A percentile compares a stretch with the other conserved stretches of the same genome.
phyloP scores from a whole-genome alignment of 2,113 vertebrate species.

The Porphyrio hochstetteri region DNA sequence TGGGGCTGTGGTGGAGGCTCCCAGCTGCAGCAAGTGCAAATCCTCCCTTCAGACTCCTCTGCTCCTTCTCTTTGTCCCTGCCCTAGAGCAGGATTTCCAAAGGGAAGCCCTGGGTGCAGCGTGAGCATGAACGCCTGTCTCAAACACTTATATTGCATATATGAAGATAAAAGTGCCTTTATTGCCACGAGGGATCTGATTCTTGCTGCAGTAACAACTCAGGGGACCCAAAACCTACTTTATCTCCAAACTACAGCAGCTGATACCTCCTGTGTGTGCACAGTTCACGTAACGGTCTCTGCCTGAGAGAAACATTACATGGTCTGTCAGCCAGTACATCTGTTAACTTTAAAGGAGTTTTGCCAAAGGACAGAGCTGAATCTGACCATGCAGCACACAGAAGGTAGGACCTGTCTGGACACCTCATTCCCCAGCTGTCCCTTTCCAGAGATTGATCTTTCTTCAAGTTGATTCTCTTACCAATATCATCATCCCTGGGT shows the following conservation, averaged over 20 bases:
- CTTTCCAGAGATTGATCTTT: neutral
- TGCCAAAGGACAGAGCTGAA: neutral
- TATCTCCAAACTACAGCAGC: neutral
- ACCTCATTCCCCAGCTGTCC: neutral
- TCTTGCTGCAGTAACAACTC: neutral
- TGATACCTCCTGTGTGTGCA: neutral
- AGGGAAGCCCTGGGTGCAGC: neutral
- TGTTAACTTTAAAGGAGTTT: neutral
- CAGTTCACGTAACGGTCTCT: neutral
- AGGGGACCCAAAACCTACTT: neutral
- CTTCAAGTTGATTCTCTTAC: neutral
- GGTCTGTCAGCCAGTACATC: neutral
- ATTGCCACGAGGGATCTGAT: neutral
- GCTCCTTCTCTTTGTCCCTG: neutral
- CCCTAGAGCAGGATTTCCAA: neutral
- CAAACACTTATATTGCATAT: neutral
- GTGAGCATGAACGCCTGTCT: fast-evolving
- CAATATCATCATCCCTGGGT: fast-evolving
- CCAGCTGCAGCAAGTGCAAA: neutral
- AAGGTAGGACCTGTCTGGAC: neutral
- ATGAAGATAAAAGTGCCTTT: neutral
- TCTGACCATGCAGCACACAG: neutral
- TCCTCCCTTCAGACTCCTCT: neutral
- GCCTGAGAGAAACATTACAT: neutral
- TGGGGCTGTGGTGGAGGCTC: fast-evolving